These are phyloP conservation scores for Thamnophis elegans DNA, from an alignment of 2,797 vertebrate genomes.

Conservation along the genomic window DNA sequence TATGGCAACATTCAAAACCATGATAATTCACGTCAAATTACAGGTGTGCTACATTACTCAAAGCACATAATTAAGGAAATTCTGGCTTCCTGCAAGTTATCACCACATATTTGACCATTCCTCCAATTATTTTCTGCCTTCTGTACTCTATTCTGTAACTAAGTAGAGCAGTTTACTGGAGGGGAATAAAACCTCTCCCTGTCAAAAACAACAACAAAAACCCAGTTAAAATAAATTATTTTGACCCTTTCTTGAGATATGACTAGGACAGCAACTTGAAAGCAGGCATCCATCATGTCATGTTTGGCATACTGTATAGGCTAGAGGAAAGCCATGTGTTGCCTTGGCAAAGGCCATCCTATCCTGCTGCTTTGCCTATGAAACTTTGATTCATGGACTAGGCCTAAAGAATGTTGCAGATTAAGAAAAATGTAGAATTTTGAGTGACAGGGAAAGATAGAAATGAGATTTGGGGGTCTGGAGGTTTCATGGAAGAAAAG, in stretches of 20 bases:
- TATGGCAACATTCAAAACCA: not conserved
- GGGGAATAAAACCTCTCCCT: not conserved
- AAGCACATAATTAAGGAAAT: not conserved
- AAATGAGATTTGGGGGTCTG: conserved; percentile 35
- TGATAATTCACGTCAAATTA: not conserved
- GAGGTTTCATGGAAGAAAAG: not conserved
- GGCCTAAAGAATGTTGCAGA: not conserved
- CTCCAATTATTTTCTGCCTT: not conserved
- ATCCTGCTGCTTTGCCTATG: not conserved
- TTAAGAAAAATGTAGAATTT: conserved; percentile 25
- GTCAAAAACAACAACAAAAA: not conserved
- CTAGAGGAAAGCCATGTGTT: not conserved
- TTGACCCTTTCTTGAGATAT: not conserved
- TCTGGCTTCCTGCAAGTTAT: not conserved
- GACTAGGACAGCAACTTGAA: not conserved
- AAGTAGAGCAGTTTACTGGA: not conserved
- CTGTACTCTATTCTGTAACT: not conserved
- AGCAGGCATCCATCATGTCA: not conserved
- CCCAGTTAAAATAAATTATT: not conserved
- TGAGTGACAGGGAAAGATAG: not conserved
- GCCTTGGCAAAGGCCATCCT: not conserved
- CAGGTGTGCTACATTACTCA: not conserved
- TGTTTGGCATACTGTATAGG: not conserved
- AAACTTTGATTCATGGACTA: conserved; percentile 14
- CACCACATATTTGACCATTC: not conserved